These are phyloP conservation scores for Gibbula magus DNA, from an alignment of 2,888 invertebrate genomes.

Conservation along the genomic window DNA sequence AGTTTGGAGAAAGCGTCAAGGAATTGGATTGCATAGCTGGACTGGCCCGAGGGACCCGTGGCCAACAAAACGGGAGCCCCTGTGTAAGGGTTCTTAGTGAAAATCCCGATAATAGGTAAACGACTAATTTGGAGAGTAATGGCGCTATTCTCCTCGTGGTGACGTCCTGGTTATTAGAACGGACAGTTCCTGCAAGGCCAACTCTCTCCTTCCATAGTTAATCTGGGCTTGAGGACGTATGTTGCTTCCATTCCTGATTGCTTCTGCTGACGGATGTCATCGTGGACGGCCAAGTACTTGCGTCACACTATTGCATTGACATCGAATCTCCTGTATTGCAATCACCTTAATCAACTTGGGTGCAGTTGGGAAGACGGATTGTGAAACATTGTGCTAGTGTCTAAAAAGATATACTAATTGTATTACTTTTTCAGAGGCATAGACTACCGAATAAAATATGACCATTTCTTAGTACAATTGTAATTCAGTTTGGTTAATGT, in stretches of 20 bases:
- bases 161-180: background rate
- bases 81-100: background rate
- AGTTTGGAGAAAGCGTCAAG: background rate
- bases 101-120: constrained; percentile 5
- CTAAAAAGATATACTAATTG: no score
- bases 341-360: no score
- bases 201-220: background rate
- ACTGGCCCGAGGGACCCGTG: background rate
- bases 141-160: background rate
- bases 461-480: no score
- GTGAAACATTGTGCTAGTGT: no score
- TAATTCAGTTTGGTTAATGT: no score
- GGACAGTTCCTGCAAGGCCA: background rate
- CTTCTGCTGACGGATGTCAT: no score
- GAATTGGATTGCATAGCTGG: background rate
- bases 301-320: no score
- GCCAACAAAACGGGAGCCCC: background rate
- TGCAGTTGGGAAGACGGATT: no score
- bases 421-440: no score
- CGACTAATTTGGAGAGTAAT: background rate
- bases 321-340: no score
- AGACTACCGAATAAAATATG: no score
- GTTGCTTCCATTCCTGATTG: background rate
- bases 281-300: no score
- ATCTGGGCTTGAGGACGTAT: background rate